Conservation (phyloP, 1,140 invertebrate genomes). For the Pachypsylla venusta region DNA sequence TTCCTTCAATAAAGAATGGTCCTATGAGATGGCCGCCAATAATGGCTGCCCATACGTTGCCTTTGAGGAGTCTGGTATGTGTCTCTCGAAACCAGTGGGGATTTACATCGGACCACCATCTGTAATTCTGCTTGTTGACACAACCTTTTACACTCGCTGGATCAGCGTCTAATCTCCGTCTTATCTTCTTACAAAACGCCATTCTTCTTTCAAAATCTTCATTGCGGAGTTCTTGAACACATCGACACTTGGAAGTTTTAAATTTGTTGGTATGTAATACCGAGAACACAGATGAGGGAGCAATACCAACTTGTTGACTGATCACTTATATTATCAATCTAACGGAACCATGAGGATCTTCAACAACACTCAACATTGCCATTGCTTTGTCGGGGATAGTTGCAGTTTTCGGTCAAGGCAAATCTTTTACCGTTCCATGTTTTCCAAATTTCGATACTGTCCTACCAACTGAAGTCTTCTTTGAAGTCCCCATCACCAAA, state of each 20-base stretch:
- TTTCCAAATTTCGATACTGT: background rate
- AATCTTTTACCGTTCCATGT: background rate
- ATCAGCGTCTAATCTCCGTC: background rate
- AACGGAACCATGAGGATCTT: background rate
- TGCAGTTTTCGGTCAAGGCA: background rate
- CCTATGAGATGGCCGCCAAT: background rate
- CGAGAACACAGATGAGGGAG: background rate
- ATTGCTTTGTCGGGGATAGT: background rate
- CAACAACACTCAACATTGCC: background rate
- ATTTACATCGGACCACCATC: background rate
- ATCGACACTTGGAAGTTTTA: background rate
- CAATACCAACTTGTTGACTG: background rate
- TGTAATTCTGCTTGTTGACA: background rate
- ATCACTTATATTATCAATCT: too few relatives aligned
- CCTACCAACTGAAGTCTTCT: background rate
- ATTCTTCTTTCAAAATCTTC: background rate
- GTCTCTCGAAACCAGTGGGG: background rate
- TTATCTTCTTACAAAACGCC: background rate
- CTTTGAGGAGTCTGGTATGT: background rate
- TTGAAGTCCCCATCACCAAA: background rate
- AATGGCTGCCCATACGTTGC: background rate
- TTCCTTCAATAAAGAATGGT: background rate
- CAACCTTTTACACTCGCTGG: background rate
- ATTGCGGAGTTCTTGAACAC: background rate
- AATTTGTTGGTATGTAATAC: background rate